Evolutionary conservation across 2,888 invertebrate genomes (phyloP).

Genomic region (Deroplatys truncata): DNA sequence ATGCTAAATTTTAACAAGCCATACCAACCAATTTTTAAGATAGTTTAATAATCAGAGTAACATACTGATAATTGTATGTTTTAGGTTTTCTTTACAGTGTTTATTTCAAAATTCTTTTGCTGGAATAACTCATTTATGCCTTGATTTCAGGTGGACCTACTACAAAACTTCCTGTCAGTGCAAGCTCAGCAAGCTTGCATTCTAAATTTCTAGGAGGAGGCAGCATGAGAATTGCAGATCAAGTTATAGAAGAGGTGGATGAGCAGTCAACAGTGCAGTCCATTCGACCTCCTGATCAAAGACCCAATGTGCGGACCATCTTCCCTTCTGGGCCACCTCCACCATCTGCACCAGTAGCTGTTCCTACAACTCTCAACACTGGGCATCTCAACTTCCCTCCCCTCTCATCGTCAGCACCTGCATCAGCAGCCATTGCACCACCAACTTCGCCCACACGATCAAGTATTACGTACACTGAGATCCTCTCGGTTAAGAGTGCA

Average conservation of each 20-base stretch:
- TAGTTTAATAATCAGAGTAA: no score
- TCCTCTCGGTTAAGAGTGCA: slow-evolving; percentile 31
- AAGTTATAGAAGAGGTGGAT: slow-evolving; percentile 66
- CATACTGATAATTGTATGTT: no score
- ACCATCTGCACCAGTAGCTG: slow-evolving; percentile 61
- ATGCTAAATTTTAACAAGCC: no score
- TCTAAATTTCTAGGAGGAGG: slow-evolving; percentile 38
- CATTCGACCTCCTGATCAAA: slow-evolving; percentile 46
- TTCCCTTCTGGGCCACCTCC: slow-evolving; percentile 44
- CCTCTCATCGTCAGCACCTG: slow-evolving; percentile 32
- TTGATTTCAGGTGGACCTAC: background rate
- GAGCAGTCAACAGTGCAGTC: slow-evolving; percentile 80
- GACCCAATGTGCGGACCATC: slow-evolving; percentile 33
- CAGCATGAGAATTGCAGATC: slow-evolving; percentile 64
- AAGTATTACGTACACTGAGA: slow-evolving; percentile 33
- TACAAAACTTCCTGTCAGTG: slow-evolving; percentile 6
- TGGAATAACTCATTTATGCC: no score
- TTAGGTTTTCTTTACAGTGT: no score
- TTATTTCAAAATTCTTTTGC: no score
- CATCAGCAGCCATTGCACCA: slow-evolving; percentile 25
- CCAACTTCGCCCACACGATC: slow-evolving; percentile 33
- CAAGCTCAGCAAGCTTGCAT: slow-evolving; percentile 32
- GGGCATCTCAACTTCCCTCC: slow-evolving; percentile 11
- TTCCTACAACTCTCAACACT: slow-evolving; percentile 44
- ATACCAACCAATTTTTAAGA: no score